A percentile compares a stretch with the other conserved stretches of the same genome.
Evolutionary conservation across 1,140 invertebrate species (phyloP).

Genomic region (Camponotus pennsylvanicus): DNA sequence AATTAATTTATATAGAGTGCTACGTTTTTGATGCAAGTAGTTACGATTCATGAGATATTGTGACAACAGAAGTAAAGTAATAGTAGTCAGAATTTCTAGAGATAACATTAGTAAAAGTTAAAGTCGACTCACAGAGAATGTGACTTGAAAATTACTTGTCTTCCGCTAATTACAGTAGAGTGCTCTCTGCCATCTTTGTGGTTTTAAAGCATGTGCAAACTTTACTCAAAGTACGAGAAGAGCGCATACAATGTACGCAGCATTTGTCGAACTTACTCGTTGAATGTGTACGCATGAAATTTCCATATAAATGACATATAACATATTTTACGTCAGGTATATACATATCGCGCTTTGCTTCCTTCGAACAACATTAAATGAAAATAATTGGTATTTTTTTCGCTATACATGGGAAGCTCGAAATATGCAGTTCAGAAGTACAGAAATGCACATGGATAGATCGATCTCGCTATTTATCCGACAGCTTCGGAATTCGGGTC

Average conservation of each 20-base stretch:
- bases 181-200: conserved; percentile 55
- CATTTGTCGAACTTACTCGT: conserved; percentile 43
- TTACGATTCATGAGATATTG: background rate
- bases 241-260: conserved; percentile 26
- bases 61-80: background rate
- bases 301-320: conserved; percentile 9
- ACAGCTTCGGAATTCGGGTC: conserved; percentile 65
- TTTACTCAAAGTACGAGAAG: conserved; percentile 23
- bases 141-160: conserved; percentile 51
- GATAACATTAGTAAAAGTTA: conserved; percentile 42
- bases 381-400: conserved; percentile 40
- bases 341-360: background rate
- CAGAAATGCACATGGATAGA: conserved; percentile 52
- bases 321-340: background rate
- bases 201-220: conserved; percentile 44
- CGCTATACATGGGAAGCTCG: background rate
- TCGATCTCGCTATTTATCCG: conserved; percentile 73
- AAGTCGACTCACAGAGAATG: conserved; percentile 31
- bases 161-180: conserved; percentile 46
- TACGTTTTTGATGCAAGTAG: background rate
- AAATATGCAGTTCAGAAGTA: conserved; percentile 1
- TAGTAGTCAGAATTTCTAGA: conserved; percentile 38
- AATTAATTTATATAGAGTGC: conserved; percentile 1
- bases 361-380: background rate
- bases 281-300: conserved; percentile 27